Percentiles rank a stretch among this genome's conserved stretches.
phyloP scores from a whole-genome alignment of 2,888 invertebrate species.

The Trissolcus japonicus region DNA sequence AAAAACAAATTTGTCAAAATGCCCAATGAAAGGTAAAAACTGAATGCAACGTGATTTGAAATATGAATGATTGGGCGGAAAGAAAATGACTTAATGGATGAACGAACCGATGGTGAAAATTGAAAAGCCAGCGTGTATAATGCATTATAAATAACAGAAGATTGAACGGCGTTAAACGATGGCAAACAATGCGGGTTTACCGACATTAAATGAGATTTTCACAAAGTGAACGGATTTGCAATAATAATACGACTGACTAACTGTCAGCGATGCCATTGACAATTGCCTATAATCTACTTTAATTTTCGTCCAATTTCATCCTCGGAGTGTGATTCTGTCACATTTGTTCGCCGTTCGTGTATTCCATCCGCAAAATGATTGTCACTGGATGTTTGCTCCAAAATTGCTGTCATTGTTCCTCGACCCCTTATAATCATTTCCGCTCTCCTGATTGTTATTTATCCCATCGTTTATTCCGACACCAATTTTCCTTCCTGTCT shows the following conservation, averaged over 20 bases:
- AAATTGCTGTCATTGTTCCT: background rate
- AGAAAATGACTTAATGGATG: constrained; percentile 19
- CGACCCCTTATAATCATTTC: constrained; percentile 3
- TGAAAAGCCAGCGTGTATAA: constrained; percentile 23
- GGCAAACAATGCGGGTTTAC: constrained; percentile 29
- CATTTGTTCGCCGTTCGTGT: constrained; percentile 3
- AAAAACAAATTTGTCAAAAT: too few relatives aligned
- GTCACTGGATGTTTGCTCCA: too few relatives aligned
- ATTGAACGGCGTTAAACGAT: constrained; percentile 27
- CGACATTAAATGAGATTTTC: constrained; percentile 24
- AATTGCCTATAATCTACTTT: constrained; percentile 42
- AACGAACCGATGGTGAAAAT: constrained; percentile 3
- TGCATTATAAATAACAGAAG: constrained; percentile 30
- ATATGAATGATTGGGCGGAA: constrained; percentile 13
- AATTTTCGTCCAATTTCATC: constrained; percentile 35
- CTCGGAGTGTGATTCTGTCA: constrained; percentile 38
- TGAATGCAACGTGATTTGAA: constrained; percentile 11
- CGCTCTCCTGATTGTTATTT: background rate
- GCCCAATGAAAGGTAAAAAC: constrained; percentile 2
- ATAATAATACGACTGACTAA: constrained; percentile 36
- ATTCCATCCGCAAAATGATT: constrained; percentile 8
- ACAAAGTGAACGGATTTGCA: constrained; percentile 36
- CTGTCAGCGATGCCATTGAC: constrained; percentile 39
- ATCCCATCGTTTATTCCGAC: too few relatives aligned
- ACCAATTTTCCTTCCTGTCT: too few relatives aligned